Conservation (phyloP, 1,140 invertebrate species). For the Cotesia chilonis region DNA sequence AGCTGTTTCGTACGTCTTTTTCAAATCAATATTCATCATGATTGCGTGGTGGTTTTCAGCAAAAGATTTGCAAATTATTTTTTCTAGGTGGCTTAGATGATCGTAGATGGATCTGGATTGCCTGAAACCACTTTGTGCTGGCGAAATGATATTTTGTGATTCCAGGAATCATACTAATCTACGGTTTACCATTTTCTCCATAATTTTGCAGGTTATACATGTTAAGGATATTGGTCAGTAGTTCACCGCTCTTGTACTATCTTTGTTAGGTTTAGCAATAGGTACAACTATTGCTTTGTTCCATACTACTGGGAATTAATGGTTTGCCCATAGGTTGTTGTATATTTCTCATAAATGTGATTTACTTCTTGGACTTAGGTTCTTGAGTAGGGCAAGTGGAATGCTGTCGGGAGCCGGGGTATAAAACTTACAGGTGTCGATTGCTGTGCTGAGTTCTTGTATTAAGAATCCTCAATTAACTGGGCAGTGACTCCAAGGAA, state of each 20-base stretch:
- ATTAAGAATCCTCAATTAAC: constrained; percentile 8
- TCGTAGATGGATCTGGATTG: constrained; percentile 6
- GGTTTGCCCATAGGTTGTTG: constrained; percentile 42
- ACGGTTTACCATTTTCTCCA: constrained; percentile 21
- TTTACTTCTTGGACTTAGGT: constrained; percentile 40
- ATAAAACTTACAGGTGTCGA: constrained; percentile 14
- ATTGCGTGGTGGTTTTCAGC: no score
- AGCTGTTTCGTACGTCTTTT: no score
- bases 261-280: constrained; percentile 55
- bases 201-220: constrained; percentile 21
- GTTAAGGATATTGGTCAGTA: constrained; percentile 16
- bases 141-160: background rate
- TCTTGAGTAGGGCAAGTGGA: constrained; percentile 43
- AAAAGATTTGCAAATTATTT: no score
- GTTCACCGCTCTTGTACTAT: constrained; percentile 4
- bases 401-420: constrained; percentile 42
- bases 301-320: constrained; percentile 47
- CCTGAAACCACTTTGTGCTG: constrained; percentile 9
- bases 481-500: background rate
- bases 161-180: constrained; percentile 3
- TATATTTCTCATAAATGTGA: constrained; percentile 42
- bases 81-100: background rate
- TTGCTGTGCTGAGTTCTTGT: constrained; percentile 14
- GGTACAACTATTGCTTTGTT: constrained; percentile 52
- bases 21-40: no score